Base-by-base conservation (phyloP, 2,888 invertebrate genomes). In the Zaprionus bogoriensis region DNA sequence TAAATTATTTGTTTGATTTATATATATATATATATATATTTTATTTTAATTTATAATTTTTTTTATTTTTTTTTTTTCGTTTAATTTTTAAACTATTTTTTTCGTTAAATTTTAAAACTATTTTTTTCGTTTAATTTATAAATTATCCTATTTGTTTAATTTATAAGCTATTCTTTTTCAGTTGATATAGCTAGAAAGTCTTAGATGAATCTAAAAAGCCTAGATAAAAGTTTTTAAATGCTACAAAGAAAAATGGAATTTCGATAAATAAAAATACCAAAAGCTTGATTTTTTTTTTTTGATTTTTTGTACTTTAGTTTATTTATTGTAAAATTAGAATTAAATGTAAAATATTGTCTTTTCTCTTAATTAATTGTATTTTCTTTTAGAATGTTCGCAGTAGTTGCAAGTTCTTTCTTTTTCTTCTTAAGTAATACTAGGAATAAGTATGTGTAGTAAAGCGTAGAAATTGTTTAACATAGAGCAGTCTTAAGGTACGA, bases 401-500 rank as follows among this genome's bases (percentile, higher is more conserved):
- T 42, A 19, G n/a, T 12, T 22, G 12, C 14, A 12, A 12, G 12
- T 14, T 44, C 25, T 50, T 27, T 36, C 9, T 20, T 30, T 30
- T 58, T 38, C 28, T 52, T 30, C 52, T 46, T 36, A 32, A 7
- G 30, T 44, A 68, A 20, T 25, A 42, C 9, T 61, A 32, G 38
- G 50, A 39, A 59, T 59, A 53, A 27, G 32, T 39, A 19, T 51
- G 19, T n/a, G 17, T 50, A 32, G 45, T 17, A 46, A 52, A 44
- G 63, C 39, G 39, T 63, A 59, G 72, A 67, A 46, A 67, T 32
- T 32, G 45, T 44, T 57, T 60, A 9, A 52, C 54, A 64, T 47
- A 47, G 25, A 65, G 74, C 83, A 79, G 78, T 79, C 83, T 82
- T 62, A 36, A 39, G 59, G 36, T 42, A 65, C 52, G 59, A 55